Evolutionary conservation across 2,113 vertebrate species (phyloP), one percentile per base, ranked within the genome.

Genomic region (Anthoscopus minutus): DNA sequence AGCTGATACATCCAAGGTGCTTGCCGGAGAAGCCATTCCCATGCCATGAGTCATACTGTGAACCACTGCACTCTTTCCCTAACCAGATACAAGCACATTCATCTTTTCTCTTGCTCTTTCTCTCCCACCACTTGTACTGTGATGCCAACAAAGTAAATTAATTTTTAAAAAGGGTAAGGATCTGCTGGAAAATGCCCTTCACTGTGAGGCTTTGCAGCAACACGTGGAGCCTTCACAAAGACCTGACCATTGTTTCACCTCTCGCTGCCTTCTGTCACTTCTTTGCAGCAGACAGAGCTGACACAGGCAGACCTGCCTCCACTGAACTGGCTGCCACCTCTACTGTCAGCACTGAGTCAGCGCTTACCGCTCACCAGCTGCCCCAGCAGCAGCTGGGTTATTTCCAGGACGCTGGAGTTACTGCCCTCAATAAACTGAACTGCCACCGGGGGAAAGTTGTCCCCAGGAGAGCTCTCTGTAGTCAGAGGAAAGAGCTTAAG

Each of bases 1-100:
- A 79, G 30, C 13, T 37, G 73, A 44, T 44, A n/a, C 7, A 25
- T 16, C 18, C 0, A 0, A 64, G 35, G 35, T 7, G 30, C 30
- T 21, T 21, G 28, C 28, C 0, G 0, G 48, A 54, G 50, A 30
- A 81, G 21, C 31, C 62, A 21, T 35, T 79, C 38, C 54, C 14
- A 4, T 15, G 12, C 42, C 16, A 7, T 18, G 71, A 9, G 3
- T 64, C 61, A 60, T 2, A 20, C 51, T 33, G 44, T 27, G 65
- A 79, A 42, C 27, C 25, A n/a, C 16, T 33, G 38, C 1, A 1
- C 22, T 35, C 35, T 33, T 74, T 45, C 27, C 51, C 54, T 72
- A 25, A 37, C 0, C 24, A 28, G 24, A 42, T 19, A 35, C 3
- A 7, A 70, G 14, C 27, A 38, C 3, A 1, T 66, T 45, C 1